Evolutionary conservation across 2,888 invertebrate genomes (phyloP).

Genomic region (Catocala sponsa): DNA sequence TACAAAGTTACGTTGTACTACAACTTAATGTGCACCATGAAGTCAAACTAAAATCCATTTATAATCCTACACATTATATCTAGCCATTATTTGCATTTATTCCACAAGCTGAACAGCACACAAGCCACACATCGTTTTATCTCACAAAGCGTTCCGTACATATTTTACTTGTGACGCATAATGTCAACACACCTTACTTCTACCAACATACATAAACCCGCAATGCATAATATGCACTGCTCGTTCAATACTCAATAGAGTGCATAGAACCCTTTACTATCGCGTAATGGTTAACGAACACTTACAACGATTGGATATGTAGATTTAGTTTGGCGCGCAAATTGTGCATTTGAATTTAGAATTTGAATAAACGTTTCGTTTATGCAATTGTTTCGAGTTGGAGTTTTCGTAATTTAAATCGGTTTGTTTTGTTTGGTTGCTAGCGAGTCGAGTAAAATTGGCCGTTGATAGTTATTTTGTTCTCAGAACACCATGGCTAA

Average conservation of each 20-base stretch:
- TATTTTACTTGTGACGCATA: slow-evolving; percentile 45
- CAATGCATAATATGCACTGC: slow-evolving; percentile 21
- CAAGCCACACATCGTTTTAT: slow-evolving; percentile 29
- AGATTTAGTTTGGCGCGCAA: slow-evolving; percentile 17
- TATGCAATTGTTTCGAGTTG: slow-evolving; percentile 15
- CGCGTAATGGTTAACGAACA: slow-evolving; percentile 5
- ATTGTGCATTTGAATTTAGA: slow-evolving; percentile 33
- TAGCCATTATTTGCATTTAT: neutral
- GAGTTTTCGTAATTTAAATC: slow-evolving; percentile 10
- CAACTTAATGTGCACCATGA: no score
- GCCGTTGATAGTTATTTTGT: neutral
- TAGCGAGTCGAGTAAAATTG: neutral
- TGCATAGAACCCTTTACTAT: neutral
- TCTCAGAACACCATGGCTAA: no score
- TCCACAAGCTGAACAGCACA: neutral
- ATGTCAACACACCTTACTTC: slow-evolving; percentile 39
- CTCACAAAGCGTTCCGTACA: slow-evolving; percentile 38
- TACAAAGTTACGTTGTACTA: no score
- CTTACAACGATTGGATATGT: neutral
- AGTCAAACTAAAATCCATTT: no score
- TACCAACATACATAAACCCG: slow-evolving; percentile 5
- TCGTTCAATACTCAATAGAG: slow-evolving; percentile 14
- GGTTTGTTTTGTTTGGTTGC: neutral
- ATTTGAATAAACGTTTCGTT: slow-evolving; percentile 29
- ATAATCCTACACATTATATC: no score